Percentiles rank a stretch among this genome's conserved stretches.
Conservation (phyloP, 2,797 vertebrate genomes). For the Spinus olivaceus region DNA sequence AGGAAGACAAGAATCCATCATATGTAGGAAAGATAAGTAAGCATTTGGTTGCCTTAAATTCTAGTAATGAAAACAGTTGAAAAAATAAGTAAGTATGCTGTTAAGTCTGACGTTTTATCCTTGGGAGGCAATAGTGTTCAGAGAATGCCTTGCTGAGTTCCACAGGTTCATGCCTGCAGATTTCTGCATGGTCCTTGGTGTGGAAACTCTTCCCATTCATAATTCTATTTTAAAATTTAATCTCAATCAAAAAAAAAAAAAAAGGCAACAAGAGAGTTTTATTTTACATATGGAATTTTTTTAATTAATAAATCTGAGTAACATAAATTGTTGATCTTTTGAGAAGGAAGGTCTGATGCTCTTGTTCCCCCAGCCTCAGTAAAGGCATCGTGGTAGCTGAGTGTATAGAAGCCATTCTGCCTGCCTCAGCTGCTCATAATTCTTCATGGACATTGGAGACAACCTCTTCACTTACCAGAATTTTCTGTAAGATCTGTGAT, state of each 20-base stretch:
- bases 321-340: background rate
- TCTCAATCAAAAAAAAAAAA: background rate
- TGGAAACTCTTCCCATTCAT: background rate
- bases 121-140: background rate
- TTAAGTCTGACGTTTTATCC: background rate
- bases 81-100: background rate
- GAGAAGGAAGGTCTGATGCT: background rate
- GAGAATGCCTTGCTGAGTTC: background rate
- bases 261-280: background rate
- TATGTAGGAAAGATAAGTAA: background rate
- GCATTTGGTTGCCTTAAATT: background rate
- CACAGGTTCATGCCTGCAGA: background rate
- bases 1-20: background rate
- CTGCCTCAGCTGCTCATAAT: background rate
- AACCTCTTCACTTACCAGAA: background rate
- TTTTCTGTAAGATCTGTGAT: background rate
- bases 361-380: background rate
- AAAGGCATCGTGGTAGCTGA: background rate
- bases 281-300: background rate
- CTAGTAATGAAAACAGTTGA: background rate
- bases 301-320: background rate
- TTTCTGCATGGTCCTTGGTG: background rate
- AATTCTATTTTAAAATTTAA: background rate
- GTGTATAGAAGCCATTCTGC: background rate
- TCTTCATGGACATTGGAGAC: background rate